Conservation (phyloP, 2,797 vertebrate species). For the Aphelocoma californica region DNA sequence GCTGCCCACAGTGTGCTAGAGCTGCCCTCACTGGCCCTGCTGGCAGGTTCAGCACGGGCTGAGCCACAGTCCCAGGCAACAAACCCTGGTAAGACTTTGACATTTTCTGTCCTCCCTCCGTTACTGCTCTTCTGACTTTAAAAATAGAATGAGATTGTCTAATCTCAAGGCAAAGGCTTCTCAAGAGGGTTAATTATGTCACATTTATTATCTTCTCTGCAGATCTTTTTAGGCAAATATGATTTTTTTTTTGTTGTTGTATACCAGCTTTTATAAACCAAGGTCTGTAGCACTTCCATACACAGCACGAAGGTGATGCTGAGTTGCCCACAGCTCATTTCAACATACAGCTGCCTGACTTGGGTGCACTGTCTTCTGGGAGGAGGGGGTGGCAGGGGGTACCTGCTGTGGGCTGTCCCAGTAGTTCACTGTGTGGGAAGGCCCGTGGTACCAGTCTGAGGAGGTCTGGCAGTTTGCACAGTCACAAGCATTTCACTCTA, state of each 20-base stretch:
- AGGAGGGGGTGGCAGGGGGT: background rate
- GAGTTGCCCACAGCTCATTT: background rate
- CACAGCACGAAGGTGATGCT: background rate
- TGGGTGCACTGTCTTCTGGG: background rate
- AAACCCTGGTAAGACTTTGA: background rate
- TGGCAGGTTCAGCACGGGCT: background rate
- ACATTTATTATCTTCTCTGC: background rate
- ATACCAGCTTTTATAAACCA: background rate
- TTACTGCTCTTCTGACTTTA: conserved; percentile 12
- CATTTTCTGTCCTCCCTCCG: background rate
- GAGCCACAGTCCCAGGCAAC: background rate
- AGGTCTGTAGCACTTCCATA: background rate
- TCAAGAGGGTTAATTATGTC: conserved; percentile 49
- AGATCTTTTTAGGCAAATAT: background rate
- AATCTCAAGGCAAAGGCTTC: conserved; percentile 15
- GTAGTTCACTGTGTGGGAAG: background rate
- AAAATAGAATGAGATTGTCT: conserved; percentile 9
- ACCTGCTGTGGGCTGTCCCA: background rate
- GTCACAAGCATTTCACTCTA: background rate
- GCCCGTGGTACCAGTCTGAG: rapidly evolving
- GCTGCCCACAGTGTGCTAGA: background rate
- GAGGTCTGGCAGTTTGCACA: background rate
- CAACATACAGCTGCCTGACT: rapidly evolving
- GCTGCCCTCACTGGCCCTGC: rapidly evolving
- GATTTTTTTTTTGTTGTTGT: background rate